These are phyloP conservation scores for Morone chrysops DNA, from an alignment of 2,113 vertebrate genomes.

Conservation along the genomic window DNA sequence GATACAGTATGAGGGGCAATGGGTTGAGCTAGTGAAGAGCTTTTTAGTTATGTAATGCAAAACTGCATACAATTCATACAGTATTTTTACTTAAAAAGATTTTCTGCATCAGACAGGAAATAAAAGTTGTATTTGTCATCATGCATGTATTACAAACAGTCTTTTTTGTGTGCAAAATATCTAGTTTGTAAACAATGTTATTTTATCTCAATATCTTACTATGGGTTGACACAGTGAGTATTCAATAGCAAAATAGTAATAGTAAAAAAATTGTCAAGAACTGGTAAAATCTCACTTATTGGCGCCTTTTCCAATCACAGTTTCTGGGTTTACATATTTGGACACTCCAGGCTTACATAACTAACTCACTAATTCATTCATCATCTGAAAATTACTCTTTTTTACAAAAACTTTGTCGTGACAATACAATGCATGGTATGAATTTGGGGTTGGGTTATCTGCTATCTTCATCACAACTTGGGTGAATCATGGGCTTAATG, in stretches of 20 bases:
- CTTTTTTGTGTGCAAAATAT: background rate
- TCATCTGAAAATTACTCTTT: background rate
- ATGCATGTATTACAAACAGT: background rate
- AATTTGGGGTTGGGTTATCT: constrained; percentile 8
- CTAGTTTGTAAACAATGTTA: background rate
- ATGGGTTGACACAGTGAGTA: background rate
- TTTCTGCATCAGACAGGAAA: background rate
- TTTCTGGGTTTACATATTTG: background rate
- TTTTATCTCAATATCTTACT: background rate
- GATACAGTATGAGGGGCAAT: background rate
- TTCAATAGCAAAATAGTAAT: background rate
- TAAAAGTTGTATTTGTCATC: background rate
- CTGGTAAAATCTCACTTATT: background rate
- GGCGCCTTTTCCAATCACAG: background rate
- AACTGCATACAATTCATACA: background rate
- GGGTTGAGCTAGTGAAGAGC: background rate
- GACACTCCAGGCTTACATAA: background rate
- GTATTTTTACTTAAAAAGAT: background rate
- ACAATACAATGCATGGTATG: background rate
- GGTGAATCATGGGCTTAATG: background rate
- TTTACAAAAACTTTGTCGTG: background rate
- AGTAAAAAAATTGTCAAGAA: background rate
- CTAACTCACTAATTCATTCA: no score
- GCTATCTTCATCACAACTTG: constrained; percentile 20
- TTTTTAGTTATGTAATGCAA: background rate